phyloP scores from a whole-genome alignment of 2,888 invertebrate species.

The Eumerus sabulonum region DNA sequence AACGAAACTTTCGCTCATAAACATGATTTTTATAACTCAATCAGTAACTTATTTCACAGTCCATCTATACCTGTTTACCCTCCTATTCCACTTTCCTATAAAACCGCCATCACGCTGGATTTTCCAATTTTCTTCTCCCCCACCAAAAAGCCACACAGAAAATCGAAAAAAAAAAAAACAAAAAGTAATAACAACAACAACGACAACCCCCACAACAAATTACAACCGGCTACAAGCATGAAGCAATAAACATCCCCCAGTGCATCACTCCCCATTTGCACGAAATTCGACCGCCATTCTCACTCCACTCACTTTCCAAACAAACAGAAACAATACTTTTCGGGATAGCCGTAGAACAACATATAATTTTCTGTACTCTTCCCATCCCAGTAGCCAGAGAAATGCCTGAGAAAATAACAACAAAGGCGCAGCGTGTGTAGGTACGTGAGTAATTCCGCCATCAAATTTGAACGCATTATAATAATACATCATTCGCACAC shows the following conservation, averaged over 20 bases:
- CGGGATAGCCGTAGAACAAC: constrained; percentile 3
- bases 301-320: constrained; percentile 22
- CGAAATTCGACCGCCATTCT: constrained; percentile 31
- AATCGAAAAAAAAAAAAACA: too few relatives aligned
- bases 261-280: constrained; percentile 32
- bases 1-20: too few relatives aligned
- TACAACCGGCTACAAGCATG: constrained; percentile 45
- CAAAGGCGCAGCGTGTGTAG: constrained; percentile 52
- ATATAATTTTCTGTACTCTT: constrained; percentile 42
- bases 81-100: constrained; percentile 22
- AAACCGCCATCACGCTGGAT: constrained; percentile 17
- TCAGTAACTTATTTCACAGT: constrained; percentile 11
- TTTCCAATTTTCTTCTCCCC: constrained; percentile 26
- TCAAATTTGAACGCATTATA: constrained; percentile 69
- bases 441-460: constrained; percentile 69
- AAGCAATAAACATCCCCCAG: constrained; percentile 55
- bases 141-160: too few relatives aligned
- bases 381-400: constrained; percentile 28
- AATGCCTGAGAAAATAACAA: constrained; percentile 39
- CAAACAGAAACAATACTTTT: constrained; percentile 38
- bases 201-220: constrained; percentile 39
- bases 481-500: constrained; percentile 71
- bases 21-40: constrained; percentile 32
- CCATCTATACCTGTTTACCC: not conserved
- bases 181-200: not conserved